Evolutionary conservation across 1,140 invertebrate genomes (phyloP), one percentile per base, ranked within the genome.

Genomic region (Pachypeltis micranthus): DNA sequence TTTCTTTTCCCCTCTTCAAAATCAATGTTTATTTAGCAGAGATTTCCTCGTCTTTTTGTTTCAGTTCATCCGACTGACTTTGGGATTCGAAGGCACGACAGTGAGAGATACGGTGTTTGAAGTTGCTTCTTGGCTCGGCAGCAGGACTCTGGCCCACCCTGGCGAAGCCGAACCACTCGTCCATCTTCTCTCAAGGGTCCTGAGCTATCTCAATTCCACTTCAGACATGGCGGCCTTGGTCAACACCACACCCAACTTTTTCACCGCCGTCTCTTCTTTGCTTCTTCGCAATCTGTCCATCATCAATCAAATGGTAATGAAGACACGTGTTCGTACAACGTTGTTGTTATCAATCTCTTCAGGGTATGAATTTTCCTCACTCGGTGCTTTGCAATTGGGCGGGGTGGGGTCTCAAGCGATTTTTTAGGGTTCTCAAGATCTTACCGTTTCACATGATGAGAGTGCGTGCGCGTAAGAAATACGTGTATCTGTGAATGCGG

Each of bases 61-160:
- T 31, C 68, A 85, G 77, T 86, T 86, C 68, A 78, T 72, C 7
- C 78, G 78, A 2, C 70, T 85, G 21, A 83, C 79, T 0, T 77
- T 83, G 34, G 85, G 85, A 0, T 87, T 83, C 64, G 83, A 84
- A 62, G 83, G 80, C 67, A 79, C 75, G 7, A 80, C 79, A 29
- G 75, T 76, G 1, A 75, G 75, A 1, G 74, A 75, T 26, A 81
- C 80, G 23, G 60, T 78, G 10, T 70, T 70, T 59, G 67, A 74
- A 2, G 72, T 74, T 54, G 70, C 3, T 75, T 78, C 14, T 73
- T 72, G 3, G 73, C 63, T 79, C 78, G 67, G 56, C n/a, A 61
- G 47, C 16, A 44, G 73, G 77, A 1, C 70, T 77, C 19, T 69
- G 81, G 1, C 72, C 73, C n/a, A 76, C 75, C 16, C 74, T 72